phyloP scores from a whole-genome alignment of 2,888 invertebrate species.

The Chaetoderma sp. region DNA sequence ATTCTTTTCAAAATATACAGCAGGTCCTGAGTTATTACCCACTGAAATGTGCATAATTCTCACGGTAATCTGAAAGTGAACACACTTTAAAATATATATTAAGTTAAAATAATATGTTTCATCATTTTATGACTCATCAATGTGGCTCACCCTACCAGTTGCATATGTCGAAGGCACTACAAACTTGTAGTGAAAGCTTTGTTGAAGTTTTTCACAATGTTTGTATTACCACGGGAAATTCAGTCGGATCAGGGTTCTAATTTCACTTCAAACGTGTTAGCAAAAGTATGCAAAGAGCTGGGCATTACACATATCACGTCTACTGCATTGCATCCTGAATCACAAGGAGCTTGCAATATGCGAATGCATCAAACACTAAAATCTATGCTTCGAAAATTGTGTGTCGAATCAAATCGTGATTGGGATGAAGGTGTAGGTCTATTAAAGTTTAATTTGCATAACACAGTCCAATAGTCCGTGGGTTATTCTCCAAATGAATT shows the following conservation, averaged over 20 bases:
- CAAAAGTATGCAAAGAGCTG: slow-evolving; percentile 7
- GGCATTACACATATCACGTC: slow-evolving; percentile 14
- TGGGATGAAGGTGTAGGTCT: not conserved
- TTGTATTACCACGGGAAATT: slow-evolving; percentile 14
- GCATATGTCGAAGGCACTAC: no score
- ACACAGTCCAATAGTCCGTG: not conserved
- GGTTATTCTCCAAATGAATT: not conserved
- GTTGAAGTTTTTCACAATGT: slow-evolving; percentile 7
- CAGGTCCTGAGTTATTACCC: no score
- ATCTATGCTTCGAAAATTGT: not conserved
- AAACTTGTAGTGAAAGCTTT: not conserved
- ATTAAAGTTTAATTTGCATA: not conserved
- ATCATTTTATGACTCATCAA: no score
- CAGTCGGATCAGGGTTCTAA: slow-evolving; percentile 21
- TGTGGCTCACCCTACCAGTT: no score
- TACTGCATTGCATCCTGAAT: slow-evolving; percentile 13
- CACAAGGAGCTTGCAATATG: not conserved
- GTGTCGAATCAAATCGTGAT: not conserved
- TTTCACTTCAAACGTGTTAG: slow-evolving; percentile 13
- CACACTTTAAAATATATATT: no score
- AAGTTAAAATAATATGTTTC: no score
- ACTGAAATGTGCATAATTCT: no score
- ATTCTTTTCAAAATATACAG: no score
- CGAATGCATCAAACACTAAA: not conserved
- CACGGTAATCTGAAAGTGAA: no score